phyloP scores from a whole-genome alignment of 2,888 invertebrate genomes.

The Cerastoderma edule region DNA sequence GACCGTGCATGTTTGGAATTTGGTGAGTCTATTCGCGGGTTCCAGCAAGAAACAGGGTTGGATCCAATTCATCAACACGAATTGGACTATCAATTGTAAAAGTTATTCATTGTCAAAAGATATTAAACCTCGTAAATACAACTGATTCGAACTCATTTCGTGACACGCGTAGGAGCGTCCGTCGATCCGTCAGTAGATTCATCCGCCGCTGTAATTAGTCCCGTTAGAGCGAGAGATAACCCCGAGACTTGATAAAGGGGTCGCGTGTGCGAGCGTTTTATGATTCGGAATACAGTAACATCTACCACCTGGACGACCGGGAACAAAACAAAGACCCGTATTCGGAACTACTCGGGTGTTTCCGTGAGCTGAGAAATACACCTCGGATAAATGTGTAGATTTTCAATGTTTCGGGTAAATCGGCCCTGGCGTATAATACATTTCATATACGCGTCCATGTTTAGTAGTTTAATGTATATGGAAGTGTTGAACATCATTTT shows the following conservation, averaged over 20 bases:
- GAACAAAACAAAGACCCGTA: constrained; percentile 28
- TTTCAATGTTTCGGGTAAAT: too few species aligned
- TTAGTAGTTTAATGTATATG: too few species aligned
- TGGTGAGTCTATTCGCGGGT: too few species aligned
- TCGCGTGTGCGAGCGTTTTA: constrained; percentile 51
- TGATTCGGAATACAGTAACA: constrained; percentile 35
- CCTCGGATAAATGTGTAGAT: too few species aligned
- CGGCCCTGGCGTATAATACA: too few species aligned
- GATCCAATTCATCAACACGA: constrained; percentile 53
- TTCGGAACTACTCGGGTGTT: too few species aligned
- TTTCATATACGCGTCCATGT: too few species aligned
- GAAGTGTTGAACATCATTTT: background rate
- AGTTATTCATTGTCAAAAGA: constrained; percentile 63
- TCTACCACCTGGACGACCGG: constrained; percentile 53
- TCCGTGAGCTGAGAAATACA: too few species aligned
- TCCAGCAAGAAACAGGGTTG: too few species aligned
- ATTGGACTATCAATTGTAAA: constrained; percentile 49
- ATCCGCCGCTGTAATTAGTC: constrained; percentile 62
- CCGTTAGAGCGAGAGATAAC: constrained; percentile 58
- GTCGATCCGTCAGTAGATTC: constrained; percentile 54
- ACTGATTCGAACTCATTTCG: constrained; percentile 60
- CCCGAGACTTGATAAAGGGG: constrained; percentile 47
- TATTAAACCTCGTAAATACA: constrained; percentile 63
- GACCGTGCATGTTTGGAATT: too few species aligned
- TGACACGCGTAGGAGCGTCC: constrained; percentile 55